Evolutionary conservation across 2,888 invertebrate species (phyloP).

Genomic region (Conus canariensis): DNA sequence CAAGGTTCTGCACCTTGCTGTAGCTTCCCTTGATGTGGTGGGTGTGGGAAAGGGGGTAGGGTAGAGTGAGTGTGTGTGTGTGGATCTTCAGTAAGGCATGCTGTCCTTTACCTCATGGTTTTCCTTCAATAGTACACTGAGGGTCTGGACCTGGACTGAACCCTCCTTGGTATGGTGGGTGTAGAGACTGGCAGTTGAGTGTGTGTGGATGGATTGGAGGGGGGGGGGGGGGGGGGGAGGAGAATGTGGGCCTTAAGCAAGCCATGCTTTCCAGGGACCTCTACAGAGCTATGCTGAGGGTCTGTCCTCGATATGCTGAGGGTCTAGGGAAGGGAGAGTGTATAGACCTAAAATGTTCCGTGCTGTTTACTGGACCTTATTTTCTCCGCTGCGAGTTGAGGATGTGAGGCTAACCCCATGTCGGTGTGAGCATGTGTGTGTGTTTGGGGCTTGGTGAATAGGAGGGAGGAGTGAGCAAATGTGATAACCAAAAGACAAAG

Average conservation of each 20-base stretch:
- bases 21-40: slow-evolving; percentile 68
- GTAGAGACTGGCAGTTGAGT: not conserved
- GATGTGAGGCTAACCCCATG: too few relatives aligned
- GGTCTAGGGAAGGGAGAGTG: too few relatives aligned
- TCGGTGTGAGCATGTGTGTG: too few relatives aligned
- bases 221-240: not conserved
- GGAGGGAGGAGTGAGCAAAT: too few relatives aligned
- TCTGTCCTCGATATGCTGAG: slow-evolving; percentile 55
- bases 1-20: slow-evolving; percentile 93
- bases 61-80: not conserved
- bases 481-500: too few relatives aligned
- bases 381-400: too few relatives aligned
- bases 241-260: not conserved
- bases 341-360: too few relatives aligned
- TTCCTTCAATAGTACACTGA: too few relatives aligned
- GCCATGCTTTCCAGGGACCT: not conserved
- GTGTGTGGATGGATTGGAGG: not conserved
- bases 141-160: not conserved
- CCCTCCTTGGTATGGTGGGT: not conserved
- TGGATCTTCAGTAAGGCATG: too few relatives aligned
- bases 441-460: too few relatives aligned
- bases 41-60: not conserved
- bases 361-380: too few relatives aligned
- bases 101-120: not conserved
- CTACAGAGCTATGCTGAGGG: too few relatives aligned